phyloP scores from a whole-genome alignment of 2,113 vertebrate species.

The Zosterops hypoxanthus region DNA sequence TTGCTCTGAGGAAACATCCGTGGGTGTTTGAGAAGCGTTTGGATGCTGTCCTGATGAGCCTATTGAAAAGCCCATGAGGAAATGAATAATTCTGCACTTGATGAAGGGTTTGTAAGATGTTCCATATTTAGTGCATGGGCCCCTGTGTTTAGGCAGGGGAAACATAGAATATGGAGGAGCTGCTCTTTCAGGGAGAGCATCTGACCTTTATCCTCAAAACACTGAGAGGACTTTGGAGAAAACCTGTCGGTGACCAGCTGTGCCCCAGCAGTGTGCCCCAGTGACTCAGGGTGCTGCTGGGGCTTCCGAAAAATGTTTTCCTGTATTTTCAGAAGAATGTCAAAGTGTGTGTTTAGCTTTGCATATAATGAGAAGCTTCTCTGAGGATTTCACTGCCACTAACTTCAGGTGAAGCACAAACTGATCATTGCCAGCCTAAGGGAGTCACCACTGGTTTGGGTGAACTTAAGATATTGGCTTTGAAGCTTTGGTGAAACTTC shows the following conservation, averaged over 20 bases:
- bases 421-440: rapidly evolving
- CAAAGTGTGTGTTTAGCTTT: background rate
- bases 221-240: background rate
- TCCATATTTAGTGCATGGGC: background rate
- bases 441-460: background rate
- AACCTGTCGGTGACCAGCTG: background rate
- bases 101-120: background rate
- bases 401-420: background rate
- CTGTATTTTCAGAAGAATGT: background rate
- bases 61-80: background rate
- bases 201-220: background rate
- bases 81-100: background rate
- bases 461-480: background rate
- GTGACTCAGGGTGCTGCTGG: background rate
- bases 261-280: background rate
- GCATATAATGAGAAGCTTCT: background rate
- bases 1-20: background rate
- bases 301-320: background rate
- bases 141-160: background rate
- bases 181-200: background rate
- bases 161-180: background rate
- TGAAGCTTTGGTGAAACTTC: background rate
- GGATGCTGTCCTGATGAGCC: background rate
- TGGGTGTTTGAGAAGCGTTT: background rate
- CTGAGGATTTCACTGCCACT: background rate